phyloP scores from a whole-genome alignment of 2,888 invertebrate species.

The Drosophila antonietae region DNA sequence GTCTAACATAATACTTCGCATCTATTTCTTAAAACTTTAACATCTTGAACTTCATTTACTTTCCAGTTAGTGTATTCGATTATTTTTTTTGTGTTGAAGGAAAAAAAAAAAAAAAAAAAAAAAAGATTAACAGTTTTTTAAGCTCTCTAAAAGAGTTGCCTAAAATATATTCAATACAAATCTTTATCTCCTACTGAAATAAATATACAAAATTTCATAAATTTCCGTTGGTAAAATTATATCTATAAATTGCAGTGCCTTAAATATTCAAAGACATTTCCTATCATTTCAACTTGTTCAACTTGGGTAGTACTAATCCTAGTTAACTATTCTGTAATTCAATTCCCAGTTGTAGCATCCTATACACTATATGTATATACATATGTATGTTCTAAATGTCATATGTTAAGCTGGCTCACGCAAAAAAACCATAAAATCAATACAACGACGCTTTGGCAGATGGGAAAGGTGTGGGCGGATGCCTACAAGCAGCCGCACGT shows the following conservation, averaged over 20 bases:
- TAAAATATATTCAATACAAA: too few species aligned
- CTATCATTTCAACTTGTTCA: background rate
- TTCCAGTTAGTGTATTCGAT: background rate
- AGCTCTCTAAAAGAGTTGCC: too few species aligned
- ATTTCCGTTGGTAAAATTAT: background rate
- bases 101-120: background rate
- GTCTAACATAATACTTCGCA: background rate
- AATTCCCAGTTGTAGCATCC: background rate
- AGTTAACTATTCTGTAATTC: background rate
- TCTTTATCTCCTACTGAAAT: too few species aligned
- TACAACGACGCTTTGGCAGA: background rate
- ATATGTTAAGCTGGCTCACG: constrained; percentile 10
- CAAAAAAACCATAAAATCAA: constrained; percentile 3
- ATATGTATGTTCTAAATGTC: background rate
- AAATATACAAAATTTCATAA: background rate
- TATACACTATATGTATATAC: background rate
- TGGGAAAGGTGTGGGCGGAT: constrained; percentile 1
- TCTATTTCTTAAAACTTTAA: background rate
- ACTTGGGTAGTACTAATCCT: too few species aligned
- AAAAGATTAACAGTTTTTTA: background rate
- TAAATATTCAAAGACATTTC: background rate
- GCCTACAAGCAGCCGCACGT: constrained; percentile 14
- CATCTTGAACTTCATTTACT: too few species aligned
- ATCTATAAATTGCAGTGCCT: background rate
- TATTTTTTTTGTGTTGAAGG: background rate